Base-by-base conservation (phyloP, 2,888 invertebrate genomes). In the Euzetes globulus region DNA sequence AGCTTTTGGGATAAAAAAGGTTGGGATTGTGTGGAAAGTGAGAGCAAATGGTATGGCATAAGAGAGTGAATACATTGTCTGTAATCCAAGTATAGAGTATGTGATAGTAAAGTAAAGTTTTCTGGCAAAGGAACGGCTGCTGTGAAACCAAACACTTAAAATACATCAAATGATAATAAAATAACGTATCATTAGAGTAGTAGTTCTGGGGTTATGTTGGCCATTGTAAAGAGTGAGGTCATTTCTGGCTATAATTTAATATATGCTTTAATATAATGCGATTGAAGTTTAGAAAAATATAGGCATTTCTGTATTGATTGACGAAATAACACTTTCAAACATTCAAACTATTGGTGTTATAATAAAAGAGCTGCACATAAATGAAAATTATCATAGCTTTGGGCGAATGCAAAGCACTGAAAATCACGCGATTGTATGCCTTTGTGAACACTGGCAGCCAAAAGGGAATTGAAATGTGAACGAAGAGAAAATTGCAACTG, bases 131-230 rank as follows among this genome's bases (percentile, higher is more conserved):
- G 27, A 58, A 27, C 58, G 58, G 29, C 58, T 37, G n/a, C 70
- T 45, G 70, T 70, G 47, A 70, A 70, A 70, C 47, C 70, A 47
- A 70, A 60, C 47, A 47, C 70, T 70, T 70, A 70, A 70, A 70
- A 45, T 70, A 70, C 47, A 41, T 70, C 19, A 70, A 70, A 70
- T 70, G 45, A 70, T 70, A 70, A 70, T 47, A 70, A 70, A 45
- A 70, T 70, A 70, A 70, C 45, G 22, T 70, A 70, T 70, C 25
- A 70, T 70, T 70, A 70, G 45, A 47, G 70, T 15, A 45, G 45
- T 70, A 45, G 70, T 47, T 25, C 70, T 65, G 37, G 65, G 41
- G 70, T 25, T 70, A 27, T 70, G 25, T 47, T 25, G 25, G 70
- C 25, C 15, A 47, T 70, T 47, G 41, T 41, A 11, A 45, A 70